phyloP scores from a whole-genome alignment of 2,888 invertebrate genomes.

The Netelia virgata region DNA sequence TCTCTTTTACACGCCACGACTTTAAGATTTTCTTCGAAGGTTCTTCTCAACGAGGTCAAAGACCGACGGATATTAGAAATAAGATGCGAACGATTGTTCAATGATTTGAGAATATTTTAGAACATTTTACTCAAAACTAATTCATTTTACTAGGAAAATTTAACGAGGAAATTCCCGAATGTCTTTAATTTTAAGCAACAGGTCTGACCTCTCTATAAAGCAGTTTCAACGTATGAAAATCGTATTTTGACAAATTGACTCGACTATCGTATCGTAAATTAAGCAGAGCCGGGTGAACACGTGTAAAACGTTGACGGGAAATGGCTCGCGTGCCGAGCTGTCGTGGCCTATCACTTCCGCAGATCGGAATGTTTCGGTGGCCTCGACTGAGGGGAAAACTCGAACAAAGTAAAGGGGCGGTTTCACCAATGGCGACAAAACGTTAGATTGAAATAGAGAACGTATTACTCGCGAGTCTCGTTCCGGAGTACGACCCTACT shows the following conservation, averaged over 20 bases:
- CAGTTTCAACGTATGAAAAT: too few species aligned
- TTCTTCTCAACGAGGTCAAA: neutral
- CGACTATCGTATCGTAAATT: constrained; percentile 35
- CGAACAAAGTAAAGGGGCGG: constrained; percentile 13
- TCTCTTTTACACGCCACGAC: neutral
- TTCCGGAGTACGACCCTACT: constrained; percentile 3
- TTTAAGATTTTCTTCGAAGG: neutral
- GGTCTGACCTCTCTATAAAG: too few species aligned
- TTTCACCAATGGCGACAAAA: constrained; percentile 50
- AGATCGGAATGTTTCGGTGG: constrained; percentile 43
- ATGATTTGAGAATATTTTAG: neutral
- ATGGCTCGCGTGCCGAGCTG: constrained; percentile 56
- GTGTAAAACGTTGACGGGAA: constrained; percentile 27
- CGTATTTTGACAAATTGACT: constrained; percentile 50
- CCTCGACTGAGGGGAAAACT: constrained; percentile 17
- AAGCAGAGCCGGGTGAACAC: constrained; percentile 13
- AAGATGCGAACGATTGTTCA: neutral
- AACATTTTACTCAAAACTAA: too few species aligned
- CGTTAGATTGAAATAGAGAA: constrained; percentile 59
- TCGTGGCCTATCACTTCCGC: constrained; percentile 46
- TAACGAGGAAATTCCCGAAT: too few species aligned
- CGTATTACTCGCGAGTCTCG: constrained; percentile 20
- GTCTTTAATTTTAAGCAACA: too few species aligned
- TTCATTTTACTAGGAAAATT: too few species aligned
- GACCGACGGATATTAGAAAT: neutral